phyloP scores from a whole-genome alignment of 2,113 vertebrate species.

The Aplodontia rufa region DNA sequence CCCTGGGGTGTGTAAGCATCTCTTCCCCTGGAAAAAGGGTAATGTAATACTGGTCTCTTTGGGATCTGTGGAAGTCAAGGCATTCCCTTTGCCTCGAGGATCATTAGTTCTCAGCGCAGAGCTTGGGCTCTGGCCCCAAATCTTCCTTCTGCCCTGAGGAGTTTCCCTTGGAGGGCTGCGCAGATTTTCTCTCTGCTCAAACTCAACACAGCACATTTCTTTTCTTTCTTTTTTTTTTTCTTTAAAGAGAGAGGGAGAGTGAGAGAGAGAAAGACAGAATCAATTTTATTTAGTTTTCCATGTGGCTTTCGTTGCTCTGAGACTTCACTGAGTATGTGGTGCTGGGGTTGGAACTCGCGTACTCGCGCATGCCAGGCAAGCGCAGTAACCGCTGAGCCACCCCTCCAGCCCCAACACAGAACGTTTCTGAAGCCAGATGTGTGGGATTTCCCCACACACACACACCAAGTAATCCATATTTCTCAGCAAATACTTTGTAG shows the following conservation, averaged over 20 bases:
- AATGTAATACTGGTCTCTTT: not conserved
- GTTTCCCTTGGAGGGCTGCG: not conserved
- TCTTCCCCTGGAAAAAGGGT: not conserved
- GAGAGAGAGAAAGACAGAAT: too few species aligned
- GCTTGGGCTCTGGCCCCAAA: not conserved
- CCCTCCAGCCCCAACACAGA: too few species aligned
- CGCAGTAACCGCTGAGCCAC: too few species aligned
- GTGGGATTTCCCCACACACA: not conserved
- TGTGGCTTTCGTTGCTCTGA: too few species aligned
- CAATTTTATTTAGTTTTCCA: too few species aligned
- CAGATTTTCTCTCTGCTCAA: not conserved
- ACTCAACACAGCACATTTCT: not conserved
- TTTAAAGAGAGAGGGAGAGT: too few species aligned
- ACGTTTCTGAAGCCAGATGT: not conserved
- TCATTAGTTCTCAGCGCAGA: not conserved
- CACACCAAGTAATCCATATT: not conserved
- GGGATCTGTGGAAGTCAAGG: not conserved
- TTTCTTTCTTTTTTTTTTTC: too few species aligned
- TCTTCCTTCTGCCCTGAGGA: not conserved
- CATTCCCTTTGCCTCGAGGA: not conserved
- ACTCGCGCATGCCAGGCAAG: too few species aligned
- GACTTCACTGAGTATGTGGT: too few species aligned
- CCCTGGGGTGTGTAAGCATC: not conserved
- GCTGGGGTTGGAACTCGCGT: too few species aligned
- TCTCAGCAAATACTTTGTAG: not conserved